Conservation (phyloP, 2,888 invertebrate species). For the Plagodis dolabraria region DNA sequence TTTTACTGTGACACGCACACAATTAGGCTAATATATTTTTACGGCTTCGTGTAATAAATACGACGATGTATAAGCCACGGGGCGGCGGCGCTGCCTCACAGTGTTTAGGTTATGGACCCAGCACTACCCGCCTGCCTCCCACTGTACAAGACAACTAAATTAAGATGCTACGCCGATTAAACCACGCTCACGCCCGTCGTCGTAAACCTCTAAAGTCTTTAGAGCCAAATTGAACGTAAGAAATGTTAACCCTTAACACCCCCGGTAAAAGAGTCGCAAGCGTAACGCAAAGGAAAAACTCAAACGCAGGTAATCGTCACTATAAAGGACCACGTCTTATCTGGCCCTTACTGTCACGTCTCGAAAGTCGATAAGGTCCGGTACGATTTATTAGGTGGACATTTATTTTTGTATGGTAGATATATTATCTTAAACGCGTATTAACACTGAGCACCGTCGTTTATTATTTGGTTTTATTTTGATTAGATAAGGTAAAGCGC, state of each 20-base stretch:
- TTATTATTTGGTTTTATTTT: slow-evolving; percentile 69
- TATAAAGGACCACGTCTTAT: slow-evolving; percentile 67
- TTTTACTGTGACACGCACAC: slow-evolving; percentile 40
- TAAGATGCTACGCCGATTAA: slow-evolving; percentile 83
- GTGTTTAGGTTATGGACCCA: slow-evolving; percentile 58
- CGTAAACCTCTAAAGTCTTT: slow-evolving; percentile 53
- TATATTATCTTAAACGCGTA: slow-evolving; percentile 84
- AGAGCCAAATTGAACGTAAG: slow-evolving; percentile 40
- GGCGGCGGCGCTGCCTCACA: slow-evolving; percentile 53
- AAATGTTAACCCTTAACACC: slow-evolving; percentile 41
- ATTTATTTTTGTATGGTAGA: slow-evolving; percentile 80
- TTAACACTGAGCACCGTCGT: slow-evolving; percentile 79
- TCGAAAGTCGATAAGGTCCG: slow-evolving; percentile 75
- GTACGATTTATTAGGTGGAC: slow-evolving; percentile 80
- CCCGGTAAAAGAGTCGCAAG: slow-evolving; percentile 39
- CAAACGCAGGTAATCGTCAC: slow-evolving; percentile 47
- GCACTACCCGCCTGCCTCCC: slow-evolving; percentile 60
- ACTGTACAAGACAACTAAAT: slow-evolving; percentile 82
- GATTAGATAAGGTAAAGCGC: slow-evolving; percentile 50
- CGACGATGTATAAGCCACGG: slow-evolving; percentile 55
- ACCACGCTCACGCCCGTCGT: slow-evolving; percentile 56
- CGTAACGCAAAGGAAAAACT: slow-evolving; percentile 59
- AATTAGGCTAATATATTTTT: slow-evolving; percentile 61
- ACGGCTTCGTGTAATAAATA: slow-evolving; percentile 58
- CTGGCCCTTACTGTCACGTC: slow-evolving; percentile 75